Evolutionary conservation across 2,888 invertebrate species (phyloP), one percentile per base, ranked within the genome.

Genomic region (Nephrotoma appendiculata): DNA sequence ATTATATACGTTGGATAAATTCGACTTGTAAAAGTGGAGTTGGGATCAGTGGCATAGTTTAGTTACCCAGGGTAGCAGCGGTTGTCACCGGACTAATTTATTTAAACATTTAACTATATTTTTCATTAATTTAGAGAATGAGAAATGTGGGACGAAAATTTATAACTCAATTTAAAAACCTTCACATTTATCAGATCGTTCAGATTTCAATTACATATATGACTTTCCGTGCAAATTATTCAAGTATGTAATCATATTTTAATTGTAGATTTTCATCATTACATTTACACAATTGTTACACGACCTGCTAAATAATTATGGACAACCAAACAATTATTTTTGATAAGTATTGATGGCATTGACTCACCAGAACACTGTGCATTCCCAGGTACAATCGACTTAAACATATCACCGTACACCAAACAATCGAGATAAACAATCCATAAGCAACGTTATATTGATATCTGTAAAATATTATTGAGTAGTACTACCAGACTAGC

Each of bases 351-450:
- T 44, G 43, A 85, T 44, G 6, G 11, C 44, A 83, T 42, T 86
- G 87, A 92, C 94, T 94, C 92, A 96, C 96, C 93, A 98, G 92
- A 88, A 97, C 95, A 89, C 96, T 96, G 90, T 98, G 98, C 98
- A 98, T 98, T 89, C 98, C 98, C 86, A 98, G 93, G 91, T 98
- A 98, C 12, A 98, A 91, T 89, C 98, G 93, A 92, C 98, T 98
- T 86, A 95, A 92, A 90, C 97, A 97, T 87, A 98, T 96, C 44
- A 97, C 91, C 3, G 93, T 91, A 90, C 97, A 97, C 95, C 95
- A 95, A 2, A 93, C 88, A 43, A 94, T 90, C 3, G 95, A 94
- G 86, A 94, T 91, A n/a, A 92, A 88, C 44, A 93, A 90, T 0
- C 95, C 95, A 91, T 94, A 91, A 71, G 92, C 91, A 84, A 93